Evolutionary conservation across 2,113 vertebrate genomes (phyloP).

Genomic region (Sterrhoptilus dennistouni): DNA sequence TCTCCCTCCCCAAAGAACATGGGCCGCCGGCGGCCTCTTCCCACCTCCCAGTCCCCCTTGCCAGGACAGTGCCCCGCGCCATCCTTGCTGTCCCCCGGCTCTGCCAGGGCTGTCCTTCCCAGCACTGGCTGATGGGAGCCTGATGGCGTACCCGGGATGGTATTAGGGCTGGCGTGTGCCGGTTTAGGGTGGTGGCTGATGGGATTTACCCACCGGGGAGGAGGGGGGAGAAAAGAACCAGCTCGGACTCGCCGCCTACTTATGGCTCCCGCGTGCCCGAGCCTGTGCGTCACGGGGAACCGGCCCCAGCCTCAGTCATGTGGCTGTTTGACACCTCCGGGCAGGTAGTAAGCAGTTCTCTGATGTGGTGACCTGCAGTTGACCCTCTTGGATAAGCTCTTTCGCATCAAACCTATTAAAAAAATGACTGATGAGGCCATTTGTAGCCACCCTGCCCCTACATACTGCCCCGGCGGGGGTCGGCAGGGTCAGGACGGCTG

Average conservation of each 20-base stretch:
- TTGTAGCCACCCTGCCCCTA: neutral
- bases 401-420: neutral
- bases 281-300: neutral
- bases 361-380: neutral
- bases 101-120: too few species aligned
- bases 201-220: neutral
- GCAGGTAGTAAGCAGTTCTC: neutral
- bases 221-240: neutral
- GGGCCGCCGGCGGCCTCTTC: neutral
- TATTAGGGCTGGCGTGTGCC: neutral
- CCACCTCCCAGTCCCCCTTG: too few species aligned
- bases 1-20: neutral
- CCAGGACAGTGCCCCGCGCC: too few species aligned
- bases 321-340: neutral
- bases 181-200: neutral
- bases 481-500: rapidly evolving
- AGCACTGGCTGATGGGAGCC: neutral
- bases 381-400: neutral
- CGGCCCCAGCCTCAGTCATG: neutral
- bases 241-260: rapidly evolving
- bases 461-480: neutral
- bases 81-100: rapidly evolving
- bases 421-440: neutral
- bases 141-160: neutral
- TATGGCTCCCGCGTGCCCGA: neutral